These are phyloP conservation scores for Dasyornis broadbenti DNA, from an alignment of 2,113 vertebrate species.

Conservation along the genomic window DNA sequence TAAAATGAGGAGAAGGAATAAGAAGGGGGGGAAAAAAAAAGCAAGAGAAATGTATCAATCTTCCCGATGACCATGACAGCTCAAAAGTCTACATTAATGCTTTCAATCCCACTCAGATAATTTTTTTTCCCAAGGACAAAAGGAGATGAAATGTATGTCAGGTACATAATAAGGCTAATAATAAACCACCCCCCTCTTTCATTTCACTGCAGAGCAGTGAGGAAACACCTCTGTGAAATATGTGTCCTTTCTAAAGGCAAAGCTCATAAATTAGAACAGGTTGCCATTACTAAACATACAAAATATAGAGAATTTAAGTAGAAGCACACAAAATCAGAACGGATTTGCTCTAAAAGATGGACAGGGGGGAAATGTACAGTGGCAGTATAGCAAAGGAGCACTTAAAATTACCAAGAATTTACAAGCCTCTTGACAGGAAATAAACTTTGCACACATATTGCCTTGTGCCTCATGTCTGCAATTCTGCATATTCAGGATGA, in stretches of 20 bases:
- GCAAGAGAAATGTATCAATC: conserved; percentile 79
- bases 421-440: neutral
- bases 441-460: neutral
- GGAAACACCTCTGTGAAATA: conserved; percentile 29
- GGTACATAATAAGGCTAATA: conserved; percentile 71
- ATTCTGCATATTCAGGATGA: neutral
- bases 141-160: conserved; percentile 82
- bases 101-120: conserved; percentile 76
- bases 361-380: neutral
- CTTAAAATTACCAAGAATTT: neutral
- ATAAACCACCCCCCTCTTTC: conserved; percentile 44
- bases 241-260: conserved; percentile 40
- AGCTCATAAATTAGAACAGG: conserved; percentile 11
- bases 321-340: neutral
- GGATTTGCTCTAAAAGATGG: neutral
- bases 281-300: neutral
- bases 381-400: neutral
- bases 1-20: conserved; percentile 44
- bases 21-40: neutral
- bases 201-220: conserved; percentile 56
- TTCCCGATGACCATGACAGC: conserved; percentile 77
- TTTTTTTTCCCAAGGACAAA: conserved; percentile 84
- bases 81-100: conserved; percentile 80
- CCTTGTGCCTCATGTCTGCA: neutral
- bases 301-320: neutral